Conservation (phyloP, 2,113 vertebrate species). For the Cathartes aura region DNA sequence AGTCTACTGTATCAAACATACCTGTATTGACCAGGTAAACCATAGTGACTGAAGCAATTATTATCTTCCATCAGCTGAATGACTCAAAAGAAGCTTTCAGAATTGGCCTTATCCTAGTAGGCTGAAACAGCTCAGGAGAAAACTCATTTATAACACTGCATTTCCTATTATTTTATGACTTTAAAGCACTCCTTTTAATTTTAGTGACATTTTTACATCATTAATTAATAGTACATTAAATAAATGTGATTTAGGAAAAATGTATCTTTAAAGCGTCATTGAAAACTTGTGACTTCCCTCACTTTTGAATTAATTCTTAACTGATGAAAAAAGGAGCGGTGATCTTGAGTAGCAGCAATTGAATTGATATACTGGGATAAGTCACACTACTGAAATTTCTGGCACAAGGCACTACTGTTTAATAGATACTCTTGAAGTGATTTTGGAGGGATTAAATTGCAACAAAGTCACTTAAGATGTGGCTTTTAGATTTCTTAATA, state of each 20-base stretch:
- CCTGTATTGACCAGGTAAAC: not conserved
- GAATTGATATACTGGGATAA: constrained; percentile 22
- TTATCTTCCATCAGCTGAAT: not conserved
- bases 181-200: constrained; percentile 23
- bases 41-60: not conserved
- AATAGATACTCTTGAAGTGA: not conserved
- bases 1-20: not conserved
- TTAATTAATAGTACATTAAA: constrained; percentile 34
- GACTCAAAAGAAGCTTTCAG: not conserved
- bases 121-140: not conserved
- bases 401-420: not conserved
- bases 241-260: constrained; percentile 41
- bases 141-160: not conserved
- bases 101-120: not conserved
- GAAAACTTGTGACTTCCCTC: constrained; percentile 48
- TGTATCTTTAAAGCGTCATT: constrained; percentile 16
- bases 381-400: constrained; percentile 14
- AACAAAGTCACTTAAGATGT: not conserved
- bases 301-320: constrained; percentile 41
- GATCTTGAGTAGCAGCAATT: constrained; percentile 8
- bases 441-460: constrained; percentile 21
- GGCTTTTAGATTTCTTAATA: constrained; percentile 22
- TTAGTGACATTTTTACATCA: not conserved
- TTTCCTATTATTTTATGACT: constrained; percentile 1
- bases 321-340: not conserved